Base-by-base conservation (phyloP, 2,113 vertebrate genomes). In the Oncorhynchus clarkii region DNA sequence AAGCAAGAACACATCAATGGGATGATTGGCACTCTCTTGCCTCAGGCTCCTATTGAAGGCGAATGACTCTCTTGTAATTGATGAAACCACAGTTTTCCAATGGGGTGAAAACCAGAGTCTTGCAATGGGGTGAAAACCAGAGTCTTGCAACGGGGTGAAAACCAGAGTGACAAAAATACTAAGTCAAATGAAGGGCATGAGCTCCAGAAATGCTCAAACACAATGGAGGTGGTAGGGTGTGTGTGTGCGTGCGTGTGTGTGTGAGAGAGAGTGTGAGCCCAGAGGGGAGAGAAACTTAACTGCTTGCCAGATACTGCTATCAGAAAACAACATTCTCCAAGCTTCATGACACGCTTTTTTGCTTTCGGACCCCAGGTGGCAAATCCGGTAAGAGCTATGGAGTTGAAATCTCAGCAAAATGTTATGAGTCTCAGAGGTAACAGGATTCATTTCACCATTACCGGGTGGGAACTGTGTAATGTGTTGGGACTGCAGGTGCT, bases 371-470 rank as follows among this genome's bases (percentile, higher is more conserved):
- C 71, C 67, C 74, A 64, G 68, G 76, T 78, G 78, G 74, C 76
- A 80, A 81, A 85, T 87, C 78, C 73, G 60, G 75, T 70, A 6
- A 83, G 72, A 72, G 67, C 73, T 78, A 65, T 73, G 29, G 73
- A 60, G 71, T 67, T 78, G 75, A 77, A 78, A 64, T 64, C 76
- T 73, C 75, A 69, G 22, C 22, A 57, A 76, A 73, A 73, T 8
- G 18, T 11, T 75, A 49, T 26, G n/a, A 6, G 51, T 72, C 39
- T 60, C 71, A 24, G 45, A 70, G 34, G 34, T 51, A 85, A 85
- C 71, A 3, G 72, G 82, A 84, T 82, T 86, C 16, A 70, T 70
- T 70, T 49, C 39, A 79, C 31, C 54, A 72, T 14, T 60, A 72
- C 59, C 20, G 69, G 66, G 14, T 26, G 27, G 72, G 81, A 78